Conservation (phyloP, 2,113 vertebrate species). For the Rhipidura dahli region DNA sequence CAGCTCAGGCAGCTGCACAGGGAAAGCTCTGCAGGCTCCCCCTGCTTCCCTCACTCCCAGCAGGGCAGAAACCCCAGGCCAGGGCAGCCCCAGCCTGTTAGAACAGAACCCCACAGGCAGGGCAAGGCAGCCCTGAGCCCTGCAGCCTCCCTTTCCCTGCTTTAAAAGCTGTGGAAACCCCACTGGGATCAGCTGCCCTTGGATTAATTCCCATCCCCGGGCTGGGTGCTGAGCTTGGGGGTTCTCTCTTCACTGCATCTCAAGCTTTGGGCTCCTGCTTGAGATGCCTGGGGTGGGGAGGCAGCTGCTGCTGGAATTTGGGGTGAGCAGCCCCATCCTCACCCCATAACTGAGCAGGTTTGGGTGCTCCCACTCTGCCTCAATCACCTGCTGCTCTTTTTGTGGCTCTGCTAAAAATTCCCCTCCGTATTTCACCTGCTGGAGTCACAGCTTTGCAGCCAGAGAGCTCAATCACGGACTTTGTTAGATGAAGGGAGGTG, state of each 20-base stretch:
- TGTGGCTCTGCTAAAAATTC: background rate
- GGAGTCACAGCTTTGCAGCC: background rate
- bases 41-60: background rate
- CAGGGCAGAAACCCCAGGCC: background rate
- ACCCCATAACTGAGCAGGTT: background rate
- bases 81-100: background rate
- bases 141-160: background rate
- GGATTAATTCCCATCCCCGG: background rate
- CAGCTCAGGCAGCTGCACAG: background rate
- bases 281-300: background rate
- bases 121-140: background rate
- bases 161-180: background rate
- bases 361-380: fast-evolving
- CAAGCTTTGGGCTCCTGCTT: fast-evolving
- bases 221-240: fast-evolving
- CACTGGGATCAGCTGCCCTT: background rate
- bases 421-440: fast-evolving
- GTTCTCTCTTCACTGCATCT: background rate
- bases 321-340: background rate
- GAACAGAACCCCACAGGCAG: background rate
- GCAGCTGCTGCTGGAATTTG: background rate
- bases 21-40: background rate
- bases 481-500: fast-evolving
- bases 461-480: background rate
- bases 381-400: background rate